Evolutionary conservation across 2,888 invertebrate species (phyloP).

Genomic region (Phyto melanocephala): DNA sequence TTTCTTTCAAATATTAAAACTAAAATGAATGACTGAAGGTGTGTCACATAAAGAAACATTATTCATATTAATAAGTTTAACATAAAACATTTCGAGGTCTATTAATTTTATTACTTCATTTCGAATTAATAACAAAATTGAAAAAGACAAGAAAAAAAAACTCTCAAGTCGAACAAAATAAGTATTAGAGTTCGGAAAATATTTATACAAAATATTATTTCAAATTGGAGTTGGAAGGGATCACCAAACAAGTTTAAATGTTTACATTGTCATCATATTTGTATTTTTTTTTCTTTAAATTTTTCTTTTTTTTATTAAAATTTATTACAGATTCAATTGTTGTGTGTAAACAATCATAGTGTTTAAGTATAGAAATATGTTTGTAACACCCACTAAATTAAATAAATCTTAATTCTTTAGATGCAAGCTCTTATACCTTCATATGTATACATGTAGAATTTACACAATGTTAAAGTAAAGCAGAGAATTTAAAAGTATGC

Average conservation of each 20-base stretch:
- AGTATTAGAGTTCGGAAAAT: background rate
- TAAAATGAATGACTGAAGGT: background rate
- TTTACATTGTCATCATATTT: constrained; percentile 17
- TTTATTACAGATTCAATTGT: background rate
- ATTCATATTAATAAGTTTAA: constrained; percentile 56
- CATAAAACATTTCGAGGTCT: constrained; percentile 62
- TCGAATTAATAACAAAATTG: background rate
- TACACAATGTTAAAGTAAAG: background rate
- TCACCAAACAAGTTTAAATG: background rate
- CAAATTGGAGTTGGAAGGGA: background rate
- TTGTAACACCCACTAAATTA: constrained; percentile 43
- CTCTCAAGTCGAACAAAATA: background rate
- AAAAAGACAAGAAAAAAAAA: background rate
- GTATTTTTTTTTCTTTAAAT: background rate
- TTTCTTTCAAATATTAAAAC: constrained; percentile 14
- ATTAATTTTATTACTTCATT: constrained; percentile 51
- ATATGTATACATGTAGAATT: background rate
- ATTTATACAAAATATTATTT: background rate
- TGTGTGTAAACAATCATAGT: background rate
- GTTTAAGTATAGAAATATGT: background rate
- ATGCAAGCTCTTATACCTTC: background rate
- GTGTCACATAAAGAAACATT: constrained; percentile 35
- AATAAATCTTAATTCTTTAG: constrained; percentile 49
- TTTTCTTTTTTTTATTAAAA: background rate
- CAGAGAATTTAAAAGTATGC: constrained; percentile 1